Evolutionary conservation across 1,140 invertebrate species (phyloP), one percentile per base, ranked within the genome.

Genomic region (Pectinophora gossypiella): DNA sequence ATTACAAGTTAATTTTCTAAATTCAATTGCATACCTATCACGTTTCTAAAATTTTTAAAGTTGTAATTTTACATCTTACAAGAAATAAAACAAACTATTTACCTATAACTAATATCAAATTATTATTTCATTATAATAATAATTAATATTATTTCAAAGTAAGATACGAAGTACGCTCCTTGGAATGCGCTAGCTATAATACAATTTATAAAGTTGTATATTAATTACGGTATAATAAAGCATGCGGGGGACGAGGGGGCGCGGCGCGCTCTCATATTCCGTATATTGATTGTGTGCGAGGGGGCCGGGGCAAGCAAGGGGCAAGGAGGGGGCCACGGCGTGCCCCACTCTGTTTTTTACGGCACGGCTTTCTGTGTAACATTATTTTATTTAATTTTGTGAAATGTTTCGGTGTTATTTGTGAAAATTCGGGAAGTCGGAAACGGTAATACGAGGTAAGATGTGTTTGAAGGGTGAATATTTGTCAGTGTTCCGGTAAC

Each of bases 271-370:
- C 84, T 85, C 84, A 85, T 87, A 85, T 87, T 85, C 84, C 80
- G 84, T 87, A 87, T 87, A 87, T 87, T 85, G 84, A 87, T 85
- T 87, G 84, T 84, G 81, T 78, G 81, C 80, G 79, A 84, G 81
- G 78, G 81, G 79, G 78, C 78, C 70, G 78, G 76, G 84, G 78
- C 66, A 72, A 77, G 76, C 76, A 81, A 68, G 78, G 78, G 84
- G 78, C 65, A 72, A 77, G 76, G 77, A 81, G 81, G 82, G 82
- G 82, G 80, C 84, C 76, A 82, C 78, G 68, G 80, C 82, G 81
- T 85, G 82, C 82, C 84, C 82, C 82, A 85, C 84, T 87, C 84
- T 85, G 84, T 85, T 87, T 87, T 87, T 87, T 87, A 87, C 84
- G 84, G 84, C 84, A 85, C 82, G 80, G 82, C 82, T 87, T 87